These are phyloP conservation scores for Perca fluviatilis DNA, from an alignment of 2,113 vertebrate species.

Conservation along the genomic window DNA sequence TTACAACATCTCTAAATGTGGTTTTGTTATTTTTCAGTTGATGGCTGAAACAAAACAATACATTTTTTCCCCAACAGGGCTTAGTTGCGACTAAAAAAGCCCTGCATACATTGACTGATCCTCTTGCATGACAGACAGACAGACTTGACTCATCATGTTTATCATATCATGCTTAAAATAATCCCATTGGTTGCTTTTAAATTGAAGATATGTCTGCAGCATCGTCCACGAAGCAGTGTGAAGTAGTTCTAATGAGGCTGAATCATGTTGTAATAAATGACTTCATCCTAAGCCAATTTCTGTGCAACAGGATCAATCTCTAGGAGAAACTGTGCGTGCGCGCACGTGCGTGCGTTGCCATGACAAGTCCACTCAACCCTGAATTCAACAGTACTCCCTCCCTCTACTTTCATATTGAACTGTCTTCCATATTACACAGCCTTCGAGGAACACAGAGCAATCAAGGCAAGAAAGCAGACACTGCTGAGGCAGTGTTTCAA, in stretches of 20 bases:
- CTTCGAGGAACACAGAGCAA: slow-evolving; percentile 63
- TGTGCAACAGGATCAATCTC: slow-evolving; percentile 58
- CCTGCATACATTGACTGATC: slow-evolving; percentile 22
- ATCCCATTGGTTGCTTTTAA: slow-evolving; percentile 42
- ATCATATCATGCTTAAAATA: slow-evolving; percentile 1
- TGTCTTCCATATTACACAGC: slow-evolving; percentile 52
- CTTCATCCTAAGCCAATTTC: slow-evolving; percentile 53
- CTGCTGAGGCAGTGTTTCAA: slow-evolving; percentile 59
- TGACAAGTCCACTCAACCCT: slow-evolving; percentile 69
- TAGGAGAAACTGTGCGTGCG: slow-evolving; percentile 18
- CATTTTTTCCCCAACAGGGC: not conserved
- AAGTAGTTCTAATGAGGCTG: slow-evolving; percentile 62
- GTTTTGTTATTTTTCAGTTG: not conserved
- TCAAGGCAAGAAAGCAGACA: slow-evolving; percentile 53
- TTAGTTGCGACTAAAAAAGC: not conserved
- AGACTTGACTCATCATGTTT: slow-evolving; percentile 23
- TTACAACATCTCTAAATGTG: slow-evolving; percentile 13
- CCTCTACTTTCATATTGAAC: slow-evolving; percentile 55
- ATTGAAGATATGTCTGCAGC: slow-evolving; percentile 48
- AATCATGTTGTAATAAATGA: slow-evolving; percentile 61
- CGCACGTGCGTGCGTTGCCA: no score
- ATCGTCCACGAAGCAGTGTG: slow-evolving; percentile 24
- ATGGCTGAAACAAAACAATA: slow-evolving; percentile 5
- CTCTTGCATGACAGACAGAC: slow-evolving; percentile 31
- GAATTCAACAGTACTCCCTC: slow-evolving; percentile 58